These are phyloP conservation scores for Lycopodina hypogea DNA, from an alignment of 37 sponge, comb jelly and placozoan genomes.

Conservation along the genomic window DNA sequence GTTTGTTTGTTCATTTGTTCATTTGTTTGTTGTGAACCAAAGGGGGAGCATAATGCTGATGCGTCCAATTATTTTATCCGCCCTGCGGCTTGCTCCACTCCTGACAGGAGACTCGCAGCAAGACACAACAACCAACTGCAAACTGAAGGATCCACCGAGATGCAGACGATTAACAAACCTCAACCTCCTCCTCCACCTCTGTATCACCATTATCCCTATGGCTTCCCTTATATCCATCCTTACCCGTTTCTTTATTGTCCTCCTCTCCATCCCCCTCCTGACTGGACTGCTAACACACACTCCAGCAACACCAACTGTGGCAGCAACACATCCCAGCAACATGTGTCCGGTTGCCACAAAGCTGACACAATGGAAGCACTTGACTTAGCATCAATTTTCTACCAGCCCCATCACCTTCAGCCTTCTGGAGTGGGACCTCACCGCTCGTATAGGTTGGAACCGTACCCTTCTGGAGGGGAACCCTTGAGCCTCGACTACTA, in stretches of 20 bases:
- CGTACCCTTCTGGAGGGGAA: not conserved
- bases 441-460: too few species aligned
- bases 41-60: too few species aligned
- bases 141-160: not conserved
- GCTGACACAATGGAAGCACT: not conserved
- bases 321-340: not conserved
- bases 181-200: not conserved
- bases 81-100: slow-evolving; percentile 1
- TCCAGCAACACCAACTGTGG: not conserved
- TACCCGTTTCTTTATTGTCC: not conserved
- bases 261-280: not conserved
- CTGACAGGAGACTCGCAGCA: not conserved
- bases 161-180: too few species aligned
- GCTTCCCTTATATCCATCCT: slow-evolving; percentile 8
- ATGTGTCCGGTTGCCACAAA: not conserved
- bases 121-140: too few species aligned
- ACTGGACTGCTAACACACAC: not conserved
- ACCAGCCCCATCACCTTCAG: not conserved
- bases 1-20: too few species aligned
- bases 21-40: too few species aligned
- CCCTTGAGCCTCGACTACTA: not conserved
- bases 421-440: not conserved
- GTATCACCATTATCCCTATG: not conserved
- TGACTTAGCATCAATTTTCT: not conserved
- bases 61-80: too few species aligned